These are phyloP conservation scores for Sthenelais limicola DNA, from an alignment of 2,888 invertebrate species.

Conservation along the genomic window DNA sequence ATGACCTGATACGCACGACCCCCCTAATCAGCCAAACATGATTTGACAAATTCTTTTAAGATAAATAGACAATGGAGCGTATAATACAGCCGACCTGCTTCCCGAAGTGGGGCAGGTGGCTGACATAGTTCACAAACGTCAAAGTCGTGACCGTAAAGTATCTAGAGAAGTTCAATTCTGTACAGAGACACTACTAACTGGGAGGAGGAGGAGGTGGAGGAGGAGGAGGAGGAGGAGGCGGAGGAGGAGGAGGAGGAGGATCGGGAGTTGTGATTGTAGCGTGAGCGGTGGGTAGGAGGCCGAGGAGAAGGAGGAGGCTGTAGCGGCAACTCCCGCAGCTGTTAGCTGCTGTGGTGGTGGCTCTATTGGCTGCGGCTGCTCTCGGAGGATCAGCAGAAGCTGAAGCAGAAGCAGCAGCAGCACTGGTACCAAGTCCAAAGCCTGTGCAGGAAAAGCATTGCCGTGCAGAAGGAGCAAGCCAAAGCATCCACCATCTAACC, in stretches of 20 bases:
- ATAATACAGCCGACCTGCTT: too few relatives aligned
- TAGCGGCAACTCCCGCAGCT: background rate
- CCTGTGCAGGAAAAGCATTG: conserved; percentile 18
- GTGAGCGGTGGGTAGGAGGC: background rate
- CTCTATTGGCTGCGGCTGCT: background rate
- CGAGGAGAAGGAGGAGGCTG: background rate
- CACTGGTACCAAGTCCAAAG: background rate
- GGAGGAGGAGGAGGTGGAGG: background rate
- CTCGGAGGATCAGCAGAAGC: background rate
- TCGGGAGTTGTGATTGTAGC: background rate
- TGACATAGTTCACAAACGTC: too few relatives aligned
- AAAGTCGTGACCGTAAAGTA: too few relatives aligned
- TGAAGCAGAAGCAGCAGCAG: background rate
- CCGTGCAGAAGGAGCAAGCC: conserved; percentile 11
- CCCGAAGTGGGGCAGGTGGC: too few relatives aligned
- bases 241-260: background rate
- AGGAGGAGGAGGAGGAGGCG: background rate
- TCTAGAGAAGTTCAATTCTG: too few relatives aligned
- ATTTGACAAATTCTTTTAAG: too few relatives aligned
- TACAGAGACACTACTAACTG: background rate
- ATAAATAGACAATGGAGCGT: too few relatives aligned
- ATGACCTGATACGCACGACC: too few relatives aligned
- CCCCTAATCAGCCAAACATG: too few relatives aligned
- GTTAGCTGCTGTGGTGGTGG: too few relatives aligned
- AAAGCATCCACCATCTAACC: background rate